phyloP scores from a whole-genome alignment of 2,888 invertebrate genomes.

The Dusona sp. region DNA sequence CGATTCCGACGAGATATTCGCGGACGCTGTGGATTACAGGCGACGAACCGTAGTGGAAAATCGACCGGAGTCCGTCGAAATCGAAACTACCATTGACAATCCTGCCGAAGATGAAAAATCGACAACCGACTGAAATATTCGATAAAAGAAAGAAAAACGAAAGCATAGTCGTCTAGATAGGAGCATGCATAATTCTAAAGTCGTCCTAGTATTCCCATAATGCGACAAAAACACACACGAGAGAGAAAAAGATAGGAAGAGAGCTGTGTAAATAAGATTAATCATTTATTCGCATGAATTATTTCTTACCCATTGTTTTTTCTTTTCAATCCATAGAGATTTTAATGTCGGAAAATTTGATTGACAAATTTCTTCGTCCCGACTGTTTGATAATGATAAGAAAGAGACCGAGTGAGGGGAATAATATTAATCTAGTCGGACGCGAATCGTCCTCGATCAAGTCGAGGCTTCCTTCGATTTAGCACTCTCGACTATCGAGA shows the following conservation, averaged over 20 bases:
- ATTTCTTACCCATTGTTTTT: slow-evolving; percentile 20
- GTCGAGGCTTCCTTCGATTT: slow-evolving; percentile 43
- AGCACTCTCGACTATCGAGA: slow-evolving; percentile 46
- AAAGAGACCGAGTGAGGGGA: slow-evolving; percentile 20
- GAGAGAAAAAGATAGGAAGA: not conserved
- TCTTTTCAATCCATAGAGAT: slow-evolving; percentile 3
- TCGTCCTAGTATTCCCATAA: slow-evolving; percentile 58
- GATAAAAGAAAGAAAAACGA: slow-evolving; percentile 20
- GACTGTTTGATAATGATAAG: not conserved
- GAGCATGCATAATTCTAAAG: slow-evolving; percentile 54
- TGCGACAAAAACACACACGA: slow-evolving; percentile 24
- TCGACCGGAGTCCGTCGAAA: slow-evolving; percentile 67
- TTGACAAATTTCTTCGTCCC: slow-evolving; percentile 4
- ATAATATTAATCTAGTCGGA: slow-evolving; percentile 65
- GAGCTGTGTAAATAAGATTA: slow-evolving; percentile 60
- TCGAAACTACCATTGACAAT: slow-evolving; percentile 34
- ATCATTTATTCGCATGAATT: slow-evolving; percentile 34
- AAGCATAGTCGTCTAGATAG: slow-evolving; percentile 62
- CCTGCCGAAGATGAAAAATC: slow-evolving; percentile 50
- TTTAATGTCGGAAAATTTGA: slow-evolving; percentile 9
- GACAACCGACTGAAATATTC: slow-evolving; percentile 24
- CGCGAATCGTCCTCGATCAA: slow-evolving; percentile 56
- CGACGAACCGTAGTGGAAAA: slow-evolving; percentile 78
- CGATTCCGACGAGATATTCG: slow-evolving; percentile 75
- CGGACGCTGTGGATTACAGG: slow-evolving; percentile 74